Evolutionary conservation across 2,113 vertebrate species (phyloP).

Genomic region (Tupaia tana): DNA sequence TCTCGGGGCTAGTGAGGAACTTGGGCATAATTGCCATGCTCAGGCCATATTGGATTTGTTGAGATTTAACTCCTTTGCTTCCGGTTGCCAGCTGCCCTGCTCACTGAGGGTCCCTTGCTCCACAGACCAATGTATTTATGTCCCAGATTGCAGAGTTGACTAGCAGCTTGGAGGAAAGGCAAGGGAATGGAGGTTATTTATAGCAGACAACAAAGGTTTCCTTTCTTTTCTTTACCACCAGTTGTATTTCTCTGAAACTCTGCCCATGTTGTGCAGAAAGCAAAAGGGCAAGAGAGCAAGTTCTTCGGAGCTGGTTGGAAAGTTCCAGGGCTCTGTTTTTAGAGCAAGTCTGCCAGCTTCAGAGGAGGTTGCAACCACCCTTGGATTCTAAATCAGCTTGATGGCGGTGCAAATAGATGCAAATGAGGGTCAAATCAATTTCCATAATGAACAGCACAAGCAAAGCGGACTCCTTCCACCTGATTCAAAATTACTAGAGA

Average conservation of each 20-base stretch:
- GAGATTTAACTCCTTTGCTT: constrained; percentile 78
- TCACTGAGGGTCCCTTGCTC: constrained; percentile 27
- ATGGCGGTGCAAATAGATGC: constrained; percentile 80
- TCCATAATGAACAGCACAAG: constrained; percentile 78
- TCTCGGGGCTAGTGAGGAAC: constrained; percentile 65
- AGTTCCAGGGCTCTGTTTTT: constrained; percentile 76
- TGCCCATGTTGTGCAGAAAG: constrained; percentile 74
- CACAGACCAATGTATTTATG: constrained; percentile 44
- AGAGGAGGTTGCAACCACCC: constrained; percentile 77
- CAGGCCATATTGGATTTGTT: constrained; percentile 41
- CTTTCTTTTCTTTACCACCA: constrained; percentile 68
- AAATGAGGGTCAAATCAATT: constrained; percentile 84
- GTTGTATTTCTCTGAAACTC: constrained; percentile 76
- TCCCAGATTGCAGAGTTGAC: constrained; percentile 61
- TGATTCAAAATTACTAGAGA: constrained; percentile 77
- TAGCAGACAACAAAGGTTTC: constrained; percentile 75
- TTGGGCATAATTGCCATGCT: constrained; percentile 56
- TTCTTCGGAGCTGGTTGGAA: constrained; percentile 65
- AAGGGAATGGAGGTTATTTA: constrained; percentile 74
- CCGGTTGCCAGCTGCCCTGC: background rate
- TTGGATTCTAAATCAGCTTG: constrained; percentile 82
- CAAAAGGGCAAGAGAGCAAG: constrained; percentile 78
- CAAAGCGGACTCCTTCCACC: constrained; percentile 71
- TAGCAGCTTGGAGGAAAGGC: constrained; percentile 52
- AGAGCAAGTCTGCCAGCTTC: constrained; percentile 79